Evolutionary conservation across 2,113 vertebrate genomes (phyloP).

Genomic region (Pygoscelis antarcticus): DNA sequence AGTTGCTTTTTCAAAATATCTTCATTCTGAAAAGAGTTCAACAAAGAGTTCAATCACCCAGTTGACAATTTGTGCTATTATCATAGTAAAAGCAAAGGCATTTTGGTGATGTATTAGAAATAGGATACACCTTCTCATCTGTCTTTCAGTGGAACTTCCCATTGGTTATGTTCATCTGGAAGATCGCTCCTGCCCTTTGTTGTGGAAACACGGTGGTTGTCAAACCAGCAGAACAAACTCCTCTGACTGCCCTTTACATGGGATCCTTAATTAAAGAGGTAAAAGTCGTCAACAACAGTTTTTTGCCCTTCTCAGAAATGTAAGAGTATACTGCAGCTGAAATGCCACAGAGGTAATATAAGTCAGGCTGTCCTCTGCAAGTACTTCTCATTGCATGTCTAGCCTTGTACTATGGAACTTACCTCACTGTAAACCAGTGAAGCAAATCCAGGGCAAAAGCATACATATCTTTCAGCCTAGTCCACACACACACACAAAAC

Average conservation of each 20-base stretch:
- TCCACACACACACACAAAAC: neutral
- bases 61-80: neutral
- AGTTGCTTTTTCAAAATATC: neutral
- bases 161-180: constrained; percentile 86
- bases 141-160: constrained; percentile 89
- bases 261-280: constrained; percentile 89
- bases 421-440: neutral
- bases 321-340: neutral
- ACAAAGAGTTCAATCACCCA: neutral
- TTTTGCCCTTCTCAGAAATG: neutral
- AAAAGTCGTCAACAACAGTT: constrained; percentile 37
- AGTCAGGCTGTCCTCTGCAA: neutral
- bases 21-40: neutral
- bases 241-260: constrained; percentile 86
- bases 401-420: neutral
- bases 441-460: constrained; percentile 2
- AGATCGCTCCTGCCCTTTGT: constrained; percentile 86
- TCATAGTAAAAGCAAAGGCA: neutral
- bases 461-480: neutral
- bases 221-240: constrained; percentile 89
- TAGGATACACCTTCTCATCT: neutral
- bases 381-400: neutral
- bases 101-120: neutral
- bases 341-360: neutral
- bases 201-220: constrained; percentile 88